A percentile compares a stretch with the other conserved stretches of the same genome.
Conservation (phyloP, 1,140 invertebrate species). For the Tetragonula clypearis region DNA sequence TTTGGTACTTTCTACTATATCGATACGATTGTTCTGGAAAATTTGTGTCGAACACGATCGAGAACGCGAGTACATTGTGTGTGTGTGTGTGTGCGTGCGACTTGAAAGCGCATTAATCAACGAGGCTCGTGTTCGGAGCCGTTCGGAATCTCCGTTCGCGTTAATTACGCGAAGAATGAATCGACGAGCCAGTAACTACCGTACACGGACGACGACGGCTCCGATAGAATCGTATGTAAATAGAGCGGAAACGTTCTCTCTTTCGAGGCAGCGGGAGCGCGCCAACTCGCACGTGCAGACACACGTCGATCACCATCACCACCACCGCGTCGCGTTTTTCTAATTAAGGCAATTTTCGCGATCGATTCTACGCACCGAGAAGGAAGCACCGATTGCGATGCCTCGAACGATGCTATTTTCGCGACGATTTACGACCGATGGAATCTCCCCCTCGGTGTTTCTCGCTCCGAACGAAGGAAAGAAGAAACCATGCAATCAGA, state of each 20-base stretch:
- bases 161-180: conserved; percentile 42
- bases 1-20: not conserved
- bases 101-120: conserved; percentile 19
- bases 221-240: conserved; percentile 32
- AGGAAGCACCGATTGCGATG: not conserved
- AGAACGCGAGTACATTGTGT: no score
- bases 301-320: conserved; percentile 3
- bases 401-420: conserved; percentile 23
- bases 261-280: conserved; percentile 18
- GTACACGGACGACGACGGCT: not conserved
- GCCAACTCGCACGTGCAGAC: conserved; percentile 20
- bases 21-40: not conserved
- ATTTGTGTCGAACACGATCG: conserved; percentile 6
- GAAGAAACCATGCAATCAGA: no score
- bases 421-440: not conserved
- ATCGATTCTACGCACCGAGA: conserved; percentile 12
- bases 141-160: conserved; percentile 7
- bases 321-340: conserved; percentile 3
- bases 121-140: not conserved
- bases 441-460: no score
- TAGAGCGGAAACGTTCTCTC: conserved; percentile 44
- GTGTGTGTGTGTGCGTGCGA: not conserved
- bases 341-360: conserved; percentile 50
- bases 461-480: no score
- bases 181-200: not conserved